phyloP scores from a whole-genome alignment of 2,888 invertebrate genomes.

The Fragum whitleyi region DNA sequence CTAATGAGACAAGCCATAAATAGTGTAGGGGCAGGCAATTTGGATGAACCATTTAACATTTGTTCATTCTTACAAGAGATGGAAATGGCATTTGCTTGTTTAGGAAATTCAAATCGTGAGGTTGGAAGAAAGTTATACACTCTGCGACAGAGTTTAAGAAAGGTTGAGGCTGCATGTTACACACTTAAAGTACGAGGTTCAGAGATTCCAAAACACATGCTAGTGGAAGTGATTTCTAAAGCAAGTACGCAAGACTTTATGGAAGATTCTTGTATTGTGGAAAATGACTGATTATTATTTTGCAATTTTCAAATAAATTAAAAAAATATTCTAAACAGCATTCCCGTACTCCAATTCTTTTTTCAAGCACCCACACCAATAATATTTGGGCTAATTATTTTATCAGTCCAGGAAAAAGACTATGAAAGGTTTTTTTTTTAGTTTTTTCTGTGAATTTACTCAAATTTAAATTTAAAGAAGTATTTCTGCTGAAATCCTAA shows the following conservation, averaged over 20 bases:
- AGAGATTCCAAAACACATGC: slow-evolving; percentile 91
- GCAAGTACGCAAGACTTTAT: slow-evolving; percentile 39
- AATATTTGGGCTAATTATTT: too few species aligned
- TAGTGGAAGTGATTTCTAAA: slow-evolving; percentile 86
- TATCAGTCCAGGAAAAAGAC: too few species aligned
- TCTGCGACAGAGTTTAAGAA: slow-evolving; percentile 91
- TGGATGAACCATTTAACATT: slow-evolving; percentile 84
- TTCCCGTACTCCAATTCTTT: too few species aligned
- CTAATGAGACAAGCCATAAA: slow-evolving; percentile 95
- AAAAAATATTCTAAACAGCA: too few species aligned
- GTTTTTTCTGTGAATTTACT: too few species aligned
- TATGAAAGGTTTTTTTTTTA: too few species aligned
- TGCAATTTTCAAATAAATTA: too few species aligned
- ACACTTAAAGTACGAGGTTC: slow-evolving; percentile 92
- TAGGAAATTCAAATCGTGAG: slow-evolving; percentile 88
- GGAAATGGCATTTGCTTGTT: slow-evolving; percentile 86
- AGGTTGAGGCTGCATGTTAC: slow-evolving; percentile 94
- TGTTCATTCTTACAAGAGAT: slow-evolving; percentile 90
- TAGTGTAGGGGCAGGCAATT: slow-evolving; percentile 88
- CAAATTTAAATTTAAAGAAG: too few species aligned
- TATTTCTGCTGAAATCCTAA: too few species aligned
- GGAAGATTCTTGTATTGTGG: slow-evolving; percentile 45
- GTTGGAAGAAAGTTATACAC: slow-evolving; percentile 90
- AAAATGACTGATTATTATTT: slow-evolving; percentile 29
- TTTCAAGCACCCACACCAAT: too few species aligned